Percentiles rank a stretch among this genome's conserved stretches.
Evolutionary conservation across 1,140 invertebrate species (phyloP).

Genomic region (Caerostris darwini): DNA sequence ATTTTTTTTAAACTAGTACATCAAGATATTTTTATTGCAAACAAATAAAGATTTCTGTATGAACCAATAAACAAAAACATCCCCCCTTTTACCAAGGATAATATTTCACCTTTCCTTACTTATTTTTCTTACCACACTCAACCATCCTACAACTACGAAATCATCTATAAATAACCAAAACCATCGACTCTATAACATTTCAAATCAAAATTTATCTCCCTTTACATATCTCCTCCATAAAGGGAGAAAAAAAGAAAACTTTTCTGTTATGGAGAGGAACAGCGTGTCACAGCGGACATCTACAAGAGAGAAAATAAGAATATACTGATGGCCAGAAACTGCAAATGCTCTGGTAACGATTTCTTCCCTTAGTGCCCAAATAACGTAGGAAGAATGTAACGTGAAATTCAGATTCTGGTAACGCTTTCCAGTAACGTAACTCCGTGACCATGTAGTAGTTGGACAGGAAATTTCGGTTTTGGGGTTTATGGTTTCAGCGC

Average conservation of each 20-base stretch:
- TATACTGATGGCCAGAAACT: slow-evolving; percentile 44
- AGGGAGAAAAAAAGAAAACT: neutral
- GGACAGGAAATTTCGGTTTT: slow-evolving; percentile 18
- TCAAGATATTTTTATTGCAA: too few species aligned
- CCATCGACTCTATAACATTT: neutral
- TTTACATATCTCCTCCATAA: neutral
- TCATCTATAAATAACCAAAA: slow-evolving; percentile 11
- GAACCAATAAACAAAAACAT: neutral
- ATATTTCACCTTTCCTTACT: neutral
- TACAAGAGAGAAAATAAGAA: slow-evolving; percentile 35
- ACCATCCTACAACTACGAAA: neutral
- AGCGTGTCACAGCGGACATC: neutral
- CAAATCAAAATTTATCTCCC: slow-evolving; percentile 16
- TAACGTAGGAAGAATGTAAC: neutral
- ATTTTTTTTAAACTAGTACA: too few species aligned
- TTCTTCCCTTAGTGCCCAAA: neutral
- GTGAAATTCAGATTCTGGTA: slow-evolving; percentile 55
- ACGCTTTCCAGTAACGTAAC: neutral
- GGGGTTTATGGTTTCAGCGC: slow-evolving; percentile 38
- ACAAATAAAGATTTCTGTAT: too few species aligned
- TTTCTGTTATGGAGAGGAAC: slow-evolving; percentile 5
- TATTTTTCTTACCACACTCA: neutral
- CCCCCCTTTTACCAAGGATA: neutral
- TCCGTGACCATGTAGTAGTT: neutral
- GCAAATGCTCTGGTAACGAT: slow-evolving; percentile 51